Base-by-base conservation (phyloP, 2,888 invertebrate genomes). In the Diloba caeruleocephala region DNA sequence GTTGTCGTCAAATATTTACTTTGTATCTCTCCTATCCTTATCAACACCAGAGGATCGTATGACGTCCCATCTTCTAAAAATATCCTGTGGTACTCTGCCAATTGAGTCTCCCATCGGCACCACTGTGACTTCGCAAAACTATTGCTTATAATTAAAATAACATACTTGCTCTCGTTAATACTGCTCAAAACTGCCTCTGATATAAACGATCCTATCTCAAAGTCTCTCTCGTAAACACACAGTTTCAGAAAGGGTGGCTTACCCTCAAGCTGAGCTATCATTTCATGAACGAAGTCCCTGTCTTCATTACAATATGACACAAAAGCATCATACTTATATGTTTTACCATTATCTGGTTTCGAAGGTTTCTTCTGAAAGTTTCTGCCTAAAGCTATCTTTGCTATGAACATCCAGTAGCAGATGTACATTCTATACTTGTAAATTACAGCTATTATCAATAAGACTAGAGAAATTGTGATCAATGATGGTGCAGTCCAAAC, bases 151-250 rank as follows among this genome's bases (percentile, higher is more conserved):
- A 96, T 87, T 44, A 96, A 84, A 48, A 97, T 88, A 9, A 96
- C 94, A 73, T 95, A 95, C 53, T 95, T 94, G 77, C 96, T 95
- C 46, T 94, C 92, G 21, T 94, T 94, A 52, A 97, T 95, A 75
- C 95, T 94, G 26, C 92, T 94, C 55, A 95, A 86, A 26, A 97
- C 95, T 37, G 95, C 95, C 74, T 96, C 96, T 0, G 95, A 94
- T 72, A 96, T 94, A 58, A 95, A 91, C 0, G 95, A 90, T 2
- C 96, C 95, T 50, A 95, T 94, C 73, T 95, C 94, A 61, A 96
- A 95, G 79, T 96, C 96, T 57, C 96, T 87, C 74, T 96, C 96
- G 71, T 96, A 96, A 19, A 96, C 94, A 78, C 96, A 96, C 26
- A 96, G 82, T 66, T 94, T 95, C 12, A 95, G 92, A 73, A 88